Percentiles rank a stretch among this genome's conserved stretches.
These are phyloP conservation scores for Diacarnus erythraeanus DNA, from an alignment of 37 sponge, comb jelly and placozoan species.

Conservation along the genomic window DNA sequence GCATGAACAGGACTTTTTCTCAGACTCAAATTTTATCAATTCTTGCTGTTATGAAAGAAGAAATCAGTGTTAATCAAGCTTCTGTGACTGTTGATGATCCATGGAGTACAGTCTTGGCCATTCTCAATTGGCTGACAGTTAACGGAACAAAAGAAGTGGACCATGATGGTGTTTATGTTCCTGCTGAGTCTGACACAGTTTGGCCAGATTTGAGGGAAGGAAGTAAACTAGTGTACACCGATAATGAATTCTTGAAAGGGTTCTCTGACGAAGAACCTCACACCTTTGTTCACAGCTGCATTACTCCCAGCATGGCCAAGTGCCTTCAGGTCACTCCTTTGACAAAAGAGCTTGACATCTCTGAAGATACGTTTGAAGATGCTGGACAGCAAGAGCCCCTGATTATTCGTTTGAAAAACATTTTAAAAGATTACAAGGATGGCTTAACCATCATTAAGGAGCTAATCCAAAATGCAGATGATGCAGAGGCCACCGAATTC, in stretches of 20 bases:
- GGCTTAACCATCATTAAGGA: constrained; percentile 73
- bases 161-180: constrained; percentile 24
- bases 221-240: constrained; percentile 37
- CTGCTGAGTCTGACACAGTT: constrained; percentile 21
- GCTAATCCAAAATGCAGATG: constrained; percentile 85
- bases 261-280: not conserved
- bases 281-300: constrained; percentile 27
- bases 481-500: constrained; percentile 78
- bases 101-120: constrained; percentile 41
- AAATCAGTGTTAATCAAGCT: not conserved
- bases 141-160: not conserved
- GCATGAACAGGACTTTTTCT: constrained; percentile 21
- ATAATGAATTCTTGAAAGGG: constrained; percentile 32
- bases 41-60: constrained; percentile 33
- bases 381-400: constrained; percentile 71
- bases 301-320: constrained; percentile 19
- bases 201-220: constrained; percentile 22
- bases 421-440: constrained; percentile 76
- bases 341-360: constrained; percentile 27
- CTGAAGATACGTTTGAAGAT: constrained; percentile 66
- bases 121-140: constrained; percentile 58
- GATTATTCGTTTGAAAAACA: constrained; percentile 60
- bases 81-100: constrained; percentile 1
- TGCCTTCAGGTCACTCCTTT: constrained; percentile 39
- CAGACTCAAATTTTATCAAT: constrained; percentile 33